These are phyloP conservation scores for Cryptoprocta ferox DNA, from an alignment of 2,797 vertebrate genomes.

Conservation along the genomic window DNA sequence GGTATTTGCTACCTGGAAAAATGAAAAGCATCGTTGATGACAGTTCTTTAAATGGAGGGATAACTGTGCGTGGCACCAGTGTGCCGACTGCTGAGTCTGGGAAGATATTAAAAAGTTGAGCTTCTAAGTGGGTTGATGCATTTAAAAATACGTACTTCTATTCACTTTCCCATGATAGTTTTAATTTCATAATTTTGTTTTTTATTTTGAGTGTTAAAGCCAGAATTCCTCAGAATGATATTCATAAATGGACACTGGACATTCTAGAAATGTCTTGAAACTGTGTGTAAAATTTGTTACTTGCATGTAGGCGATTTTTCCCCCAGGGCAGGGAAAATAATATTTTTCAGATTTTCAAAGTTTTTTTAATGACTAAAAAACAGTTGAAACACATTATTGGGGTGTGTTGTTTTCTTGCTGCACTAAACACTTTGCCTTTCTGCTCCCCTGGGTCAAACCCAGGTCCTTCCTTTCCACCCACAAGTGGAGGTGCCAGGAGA, in stretches of 20 bases:
- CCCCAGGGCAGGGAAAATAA: no score
- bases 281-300: not conserved
- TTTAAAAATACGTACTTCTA: not conserved
- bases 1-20: slow-evolving; percentile 25
- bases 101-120: not conserved
- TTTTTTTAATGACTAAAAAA: not conserved
- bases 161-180: not conserved
- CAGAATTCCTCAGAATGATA: not conserved
- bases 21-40: slow-evolving; percentile 28
- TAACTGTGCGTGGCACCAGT: not conserved
- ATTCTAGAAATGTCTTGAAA: not conserved
- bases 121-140: not conserved
- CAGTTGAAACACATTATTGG: not conserved
- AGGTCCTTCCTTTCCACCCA: accelerated
- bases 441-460: not conserved
- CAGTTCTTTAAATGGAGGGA: not conserved
- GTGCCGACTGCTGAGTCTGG: not conserved
- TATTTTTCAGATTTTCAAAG: not conserved
- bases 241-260: not conserved
- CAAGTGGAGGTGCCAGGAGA: not conserved
- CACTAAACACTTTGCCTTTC: not conserved
- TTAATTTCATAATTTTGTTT: slow-evolving; percentile 10
- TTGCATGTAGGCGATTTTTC: not conserved
- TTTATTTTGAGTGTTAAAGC: not conserved
- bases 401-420: not conserved